Evolutionary conservation across 2,797 vertebrate species (phyloP).

Genomic region (Chaetodon trifasciatus): DNA sequence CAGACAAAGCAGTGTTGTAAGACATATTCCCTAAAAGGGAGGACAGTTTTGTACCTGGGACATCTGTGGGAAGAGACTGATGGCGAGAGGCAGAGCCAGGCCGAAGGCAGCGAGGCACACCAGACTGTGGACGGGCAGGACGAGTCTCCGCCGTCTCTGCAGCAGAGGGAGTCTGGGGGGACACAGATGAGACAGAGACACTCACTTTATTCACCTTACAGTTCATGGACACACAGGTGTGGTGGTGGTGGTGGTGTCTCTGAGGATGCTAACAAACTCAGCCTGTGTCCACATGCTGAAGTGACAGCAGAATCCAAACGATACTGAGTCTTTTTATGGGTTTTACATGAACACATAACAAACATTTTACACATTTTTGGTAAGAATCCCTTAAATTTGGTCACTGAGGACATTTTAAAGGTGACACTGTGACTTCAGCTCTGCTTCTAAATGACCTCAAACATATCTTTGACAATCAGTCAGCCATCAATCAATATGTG

Average conservation of each 20-base stretch:
- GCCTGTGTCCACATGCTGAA: neutral
- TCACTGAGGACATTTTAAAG: neutral
- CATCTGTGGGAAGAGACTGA: constrained; percentile 97
- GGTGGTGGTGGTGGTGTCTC: too few relatives aligned
- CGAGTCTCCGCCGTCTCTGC: constrained; percentile 85
- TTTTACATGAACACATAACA: neutral
- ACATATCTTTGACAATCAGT: too few relatives aligned
- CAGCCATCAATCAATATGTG: neutral
- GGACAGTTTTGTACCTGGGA: constrained; percentile 86
- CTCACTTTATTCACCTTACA: neutral
- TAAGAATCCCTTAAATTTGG: neutral
- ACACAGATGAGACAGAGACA: neutral
- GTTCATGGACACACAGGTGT: neutral
- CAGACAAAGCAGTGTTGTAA: neutral
- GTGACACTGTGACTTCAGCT: too few relatives aligned
- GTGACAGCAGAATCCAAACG: neutral
- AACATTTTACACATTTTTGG: neutral
- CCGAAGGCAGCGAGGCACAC: constrained; percentile 93
- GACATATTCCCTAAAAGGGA: neutral
- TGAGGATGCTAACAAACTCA: neutral
- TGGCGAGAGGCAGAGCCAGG: constrained; percentile 94
- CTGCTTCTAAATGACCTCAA: too few relatives aligned
- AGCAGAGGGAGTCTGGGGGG: constrained; percentile 88
- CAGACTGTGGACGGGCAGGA: constrained; percentile 92
- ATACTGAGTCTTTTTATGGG: neutral